Base-by-base conservation (phyloP, 2,888 invertebrate species). In the Tetramorium bicarinatum region DNA sequence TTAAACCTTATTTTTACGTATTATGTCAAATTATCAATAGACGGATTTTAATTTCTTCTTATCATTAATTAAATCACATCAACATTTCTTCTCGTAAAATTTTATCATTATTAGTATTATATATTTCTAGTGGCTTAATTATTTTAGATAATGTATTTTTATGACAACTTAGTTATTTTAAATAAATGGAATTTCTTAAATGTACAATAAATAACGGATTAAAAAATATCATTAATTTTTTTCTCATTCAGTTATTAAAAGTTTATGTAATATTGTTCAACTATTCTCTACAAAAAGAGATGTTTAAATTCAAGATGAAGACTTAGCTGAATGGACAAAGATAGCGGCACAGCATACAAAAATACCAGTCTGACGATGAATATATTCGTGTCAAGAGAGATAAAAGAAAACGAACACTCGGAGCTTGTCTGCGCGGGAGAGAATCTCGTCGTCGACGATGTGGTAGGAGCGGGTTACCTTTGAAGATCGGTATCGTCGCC, bases 361-460 rank as follows among this genome's bases (percentile, higher is more conserved):
- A 79, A 79, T 79, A 79, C 38, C 69, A 59, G 79, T 47, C 79
- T 18, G 79, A 69, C 59, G 71, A 79, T 79, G 79, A 79, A 69
- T 79, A 69, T 69, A 59, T 69, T 29, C 79, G 69, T 79, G 79
- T 69, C 79, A 54, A 38, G 69, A 21, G 59, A 79, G 79, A 79
- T 79, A 69, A 79, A 79, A 79, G 79, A 59, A 61, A 69, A 79
- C 59, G 79, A 79, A 79, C 69, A 79, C 79, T 69, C 59, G 29
- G n/a, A 38, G 71, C 86, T 80, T 89, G 88, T 89, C 84, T 75
- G 29, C 84, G 79, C 64, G 34, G 62, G 66, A 81, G 83, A 87
- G 83, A 89, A 77, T 83, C 82, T 87, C 86, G 88, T 88, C 87
- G 81, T 72, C 69, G 82, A 71, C 79, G 82, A 52, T 85, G 82